Evolutionary conservation across 2,888 invertebrate species (phyloP), one percentile per base, ranked within the genome.

Genomic region (Brachypterus glaber): DNA sequence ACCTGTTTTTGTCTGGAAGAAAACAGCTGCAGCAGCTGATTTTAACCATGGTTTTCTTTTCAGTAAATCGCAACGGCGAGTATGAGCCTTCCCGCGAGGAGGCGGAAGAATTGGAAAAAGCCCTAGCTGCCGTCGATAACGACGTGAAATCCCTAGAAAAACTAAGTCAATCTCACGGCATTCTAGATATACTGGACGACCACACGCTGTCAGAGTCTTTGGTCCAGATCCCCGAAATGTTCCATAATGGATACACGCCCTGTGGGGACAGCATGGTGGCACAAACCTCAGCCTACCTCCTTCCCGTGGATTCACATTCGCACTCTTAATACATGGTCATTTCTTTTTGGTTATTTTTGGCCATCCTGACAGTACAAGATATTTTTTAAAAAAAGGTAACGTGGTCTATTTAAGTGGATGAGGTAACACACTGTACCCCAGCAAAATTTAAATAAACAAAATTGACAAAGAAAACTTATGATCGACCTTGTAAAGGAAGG

Each of bases 91-190:
- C 80, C 33, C 73, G 77, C 58, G 89, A 87, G 58, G 90, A 91
- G 64, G 82, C 87, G 21, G 89, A 90, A 49, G 90, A 90, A 61
- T 66, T 91, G 52, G 89, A 90, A 59, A 78, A 89, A 41, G 90
- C 89, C 5, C 66, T 91, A 45, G 83, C 82, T 50, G 79, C 79
- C 32, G 84, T 83, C 30, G 82, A 82, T 58, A 78, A 79, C 58
- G 79, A 79, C 57, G 77, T 80, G 13, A 76, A 79, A 61, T 78
- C 78, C 40, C 63, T 81, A 52, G 79, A 81, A 59, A 78, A 79
- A 62, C 67, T 77, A 62, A 77, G 77, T 37, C 71, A 72, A 49
- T 67, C 74, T 3, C 72, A 73, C 43, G 73, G 73, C 39, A 60
- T 74, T 40, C 57, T 74, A 34, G 79, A 80, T 55, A 77, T 79